Evolutionary conservation across 2,888 invertebrate species (phyloP), one percentile per base, ranked within the genome.

Genomic region (Hirtodrosophila histrioides): DNA sequence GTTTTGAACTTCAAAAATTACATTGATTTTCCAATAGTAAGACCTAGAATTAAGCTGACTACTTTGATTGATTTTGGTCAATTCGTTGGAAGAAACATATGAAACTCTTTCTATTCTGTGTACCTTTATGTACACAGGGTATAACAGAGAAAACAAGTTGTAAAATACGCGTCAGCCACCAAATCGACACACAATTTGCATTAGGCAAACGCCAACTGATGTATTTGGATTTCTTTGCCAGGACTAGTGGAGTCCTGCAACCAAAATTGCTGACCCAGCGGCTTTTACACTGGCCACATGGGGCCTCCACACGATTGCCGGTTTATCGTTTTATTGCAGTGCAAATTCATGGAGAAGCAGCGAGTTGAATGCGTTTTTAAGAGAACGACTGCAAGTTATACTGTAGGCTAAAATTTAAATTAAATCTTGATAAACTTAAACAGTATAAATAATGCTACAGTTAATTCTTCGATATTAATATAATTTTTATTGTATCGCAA

Each of bases 181-280:
- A 49, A 48, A 35, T 31, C 60, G 62, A 77, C 72, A 77, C 65
- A 72, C 65, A 75, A 76, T 76, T 79, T 76, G 72, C 76, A 77
- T 77, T 76, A 76, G 68, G 54, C 49, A 36, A 70, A 53, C 55
- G 60, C 23, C 31, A 54, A 50, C 41, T 48, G 58, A 46, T 57
- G 24, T 8, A 24, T 5, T 36, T 17, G 23, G 12, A 29, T 24
- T 36, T 48, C 29, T 48, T 31, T 39, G 39, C 31, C 4, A 12
- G 31, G 40, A 7, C 40, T 9, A 17, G 0, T 1, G 10, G 23
- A 7, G 7, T 43, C 41, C 49, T 24, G 11, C 35, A 36, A 24
- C 51, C 44, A 49, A 72, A 56, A 63, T 40, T 73, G 75, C 75
- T 69, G 75, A 78, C 46, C 70, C 51, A 55, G 49, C 40, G 57